A percentile compares a stretch with the other conserved stretches of the same genome.
phyloP scores from a whole-genome alignment of 2,113 vertebrate species.

The Neofelis nebulosa region DNA sequence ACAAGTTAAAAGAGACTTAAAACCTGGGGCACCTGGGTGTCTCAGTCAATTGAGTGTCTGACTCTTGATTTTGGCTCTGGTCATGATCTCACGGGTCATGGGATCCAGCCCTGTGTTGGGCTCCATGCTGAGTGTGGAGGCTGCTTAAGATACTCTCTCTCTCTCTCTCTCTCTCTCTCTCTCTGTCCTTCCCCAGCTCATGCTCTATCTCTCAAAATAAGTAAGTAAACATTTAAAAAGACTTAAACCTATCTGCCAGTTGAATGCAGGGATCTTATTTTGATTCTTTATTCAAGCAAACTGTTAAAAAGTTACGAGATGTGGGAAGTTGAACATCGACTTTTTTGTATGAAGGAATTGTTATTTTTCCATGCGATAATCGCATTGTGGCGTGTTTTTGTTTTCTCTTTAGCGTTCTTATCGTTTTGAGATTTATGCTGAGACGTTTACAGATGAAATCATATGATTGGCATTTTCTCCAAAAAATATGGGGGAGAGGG shows the following conservation, averaged over 20 bases:
- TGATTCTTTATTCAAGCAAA: background rate
- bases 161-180: too few relatives aligned
- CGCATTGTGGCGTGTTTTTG: background rate
- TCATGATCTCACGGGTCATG: too few relatives aligned
- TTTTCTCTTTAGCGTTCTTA: background rate
- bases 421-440: background rate
- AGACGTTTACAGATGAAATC: constrained; percentile 12
- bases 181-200: too few relatives aligned
- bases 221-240: background rate
- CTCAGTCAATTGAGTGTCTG: too few relatives aligned
- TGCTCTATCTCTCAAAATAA: too few relatives aligned
- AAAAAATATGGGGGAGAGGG: background rate
- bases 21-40: too few relatives aligned
- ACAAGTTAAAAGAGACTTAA: background rate
- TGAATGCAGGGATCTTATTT: background rate
- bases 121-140: too few relatives aligned
- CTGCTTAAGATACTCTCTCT: too few relatives aligned
- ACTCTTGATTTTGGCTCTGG: too few relatives aligned
- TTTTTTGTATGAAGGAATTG: constrained; percentile 17
- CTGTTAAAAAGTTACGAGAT: background rate
- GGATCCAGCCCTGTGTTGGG: too few relatives aligned
- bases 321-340: background rate
- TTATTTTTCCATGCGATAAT: background rate
- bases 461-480: constrained; percentile 1
- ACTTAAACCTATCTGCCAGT: background rate